Evolutionary conservation across 1,140 invertebrate species (phyloP).

Genomic region (Zaprionus africanus): DNA sequence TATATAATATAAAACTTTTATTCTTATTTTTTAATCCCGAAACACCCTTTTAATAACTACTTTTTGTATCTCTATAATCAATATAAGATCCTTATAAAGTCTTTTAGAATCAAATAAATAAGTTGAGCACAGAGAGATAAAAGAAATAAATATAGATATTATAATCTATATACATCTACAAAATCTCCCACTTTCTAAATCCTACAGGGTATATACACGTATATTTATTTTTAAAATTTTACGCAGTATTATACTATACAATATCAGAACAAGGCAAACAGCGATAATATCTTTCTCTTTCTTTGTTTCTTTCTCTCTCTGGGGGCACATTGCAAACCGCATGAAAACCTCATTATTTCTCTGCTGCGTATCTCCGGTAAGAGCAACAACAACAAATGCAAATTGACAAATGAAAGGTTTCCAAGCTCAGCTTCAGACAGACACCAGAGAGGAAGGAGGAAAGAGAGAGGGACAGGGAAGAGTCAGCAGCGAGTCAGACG

Average conservation of each 20-base stretch:
- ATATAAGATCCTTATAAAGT: too few relatives aligned
- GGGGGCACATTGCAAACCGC: constrained; percentile 1
- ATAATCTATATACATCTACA: too few relatives aligned
- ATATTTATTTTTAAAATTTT: background rate
- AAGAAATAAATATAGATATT: background rate
- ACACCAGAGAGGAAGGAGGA: background rate
- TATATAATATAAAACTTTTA: too few relatives aligned
- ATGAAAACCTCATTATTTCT: constrained; percentile 14
- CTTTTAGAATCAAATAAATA: too few relatives aligned
- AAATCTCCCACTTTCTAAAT: background rate
- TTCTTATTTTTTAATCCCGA: too few relatives aligned
- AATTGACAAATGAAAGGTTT: constrained; percentile 34
- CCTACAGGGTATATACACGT: background rate
- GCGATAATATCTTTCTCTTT: constrained; percentile 10
- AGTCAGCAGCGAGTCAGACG: constrained; percentile 27
- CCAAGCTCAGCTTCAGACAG: background rate
- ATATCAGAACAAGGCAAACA: background rate
- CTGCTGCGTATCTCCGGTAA: background rate
- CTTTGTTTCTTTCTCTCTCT: too few relatives aligned
- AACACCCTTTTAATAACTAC: too few relatives aligned
- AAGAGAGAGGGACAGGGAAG: too few relatives aligned
- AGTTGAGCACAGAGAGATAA: too few relatives aligned
- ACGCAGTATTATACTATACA: background rate
- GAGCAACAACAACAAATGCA: constrained; percentile 19
- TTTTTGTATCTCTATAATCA: too few relatives aligned